These are phyloP conservation scores for Halcyon badia DNA, from an alignment of 2,797 vertebrate species.

Conservation along the genomic window DNA sequence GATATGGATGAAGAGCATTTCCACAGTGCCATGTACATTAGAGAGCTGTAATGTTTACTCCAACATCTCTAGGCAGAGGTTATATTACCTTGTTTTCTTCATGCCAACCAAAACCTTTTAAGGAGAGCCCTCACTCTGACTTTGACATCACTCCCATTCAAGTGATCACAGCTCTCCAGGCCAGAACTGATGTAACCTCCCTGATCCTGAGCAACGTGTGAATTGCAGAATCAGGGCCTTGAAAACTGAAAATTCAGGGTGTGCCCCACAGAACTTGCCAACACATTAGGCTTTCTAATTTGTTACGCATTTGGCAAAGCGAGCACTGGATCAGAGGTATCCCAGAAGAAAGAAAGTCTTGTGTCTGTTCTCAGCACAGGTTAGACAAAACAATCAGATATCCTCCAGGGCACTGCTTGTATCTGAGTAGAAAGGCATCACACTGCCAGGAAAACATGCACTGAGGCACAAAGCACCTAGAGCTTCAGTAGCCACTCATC, in stretches of 20 bases:
- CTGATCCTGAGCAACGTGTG: neutral
- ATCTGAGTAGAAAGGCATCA: neutral
- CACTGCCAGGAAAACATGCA: neutral
- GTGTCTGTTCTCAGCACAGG: neutral
- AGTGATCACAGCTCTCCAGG: neutral
- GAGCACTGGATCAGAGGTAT: slow-evolving; percentile 19
- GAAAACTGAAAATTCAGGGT: neutral
- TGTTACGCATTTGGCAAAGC: slow-evolving; percentile 29
- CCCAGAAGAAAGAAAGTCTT: slow-evolving; percentile 37
- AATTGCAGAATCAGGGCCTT: neutral
- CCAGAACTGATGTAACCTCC: neutral
- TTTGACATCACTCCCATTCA: neutral
- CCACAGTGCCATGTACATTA: neutral
- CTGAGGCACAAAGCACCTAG: neutral
- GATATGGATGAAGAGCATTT: slow-evolving; percentile 32
- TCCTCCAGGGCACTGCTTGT: fast-evolving
- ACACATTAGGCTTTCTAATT: slow-evolving; percentile 35
- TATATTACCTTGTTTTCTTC: neutral
- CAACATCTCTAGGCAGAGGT: neutral
- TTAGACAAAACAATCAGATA: slow-evolving; percentile 2
- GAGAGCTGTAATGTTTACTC: neutral
- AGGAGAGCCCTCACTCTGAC: neutral
- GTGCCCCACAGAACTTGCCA: neutral
- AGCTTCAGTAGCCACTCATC: neutral
- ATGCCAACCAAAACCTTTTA: neutral